These are phyloP conservation scores for Orthosia gracilis DNA, from an alignment of 2,888 invertebrate species.

Conservation along the genomic window DNA sequence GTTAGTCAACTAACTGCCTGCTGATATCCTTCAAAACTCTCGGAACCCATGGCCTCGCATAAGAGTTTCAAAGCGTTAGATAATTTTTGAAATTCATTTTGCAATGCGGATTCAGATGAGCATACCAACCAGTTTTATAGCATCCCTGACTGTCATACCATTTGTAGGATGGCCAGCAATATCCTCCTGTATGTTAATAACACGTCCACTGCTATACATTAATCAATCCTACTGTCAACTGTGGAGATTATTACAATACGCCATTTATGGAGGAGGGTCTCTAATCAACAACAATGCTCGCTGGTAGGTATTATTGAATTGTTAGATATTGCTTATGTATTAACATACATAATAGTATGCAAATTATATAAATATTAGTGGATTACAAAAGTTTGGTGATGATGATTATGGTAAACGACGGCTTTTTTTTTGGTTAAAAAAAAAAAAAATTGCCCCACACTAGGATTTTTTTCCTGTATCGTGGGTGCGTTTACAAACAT, in stretches of 20 bases:
- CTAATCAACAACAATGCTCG: slow-evolving; percentile 2
- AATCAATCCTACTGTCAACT: slow-evolving; percentile 48
- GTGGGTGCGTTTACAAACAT: no score
- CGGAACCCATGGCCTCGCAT: no score
- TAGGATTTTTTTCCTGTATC: no score
- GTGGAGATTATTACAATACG: slow-evolving; percentile 45
- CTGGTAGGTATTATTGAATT: slow-evolving; percentile 8
- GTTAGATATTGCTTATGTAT: background rate
- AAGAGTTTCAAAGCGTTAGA: no score
- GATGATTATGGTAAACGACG: no score
- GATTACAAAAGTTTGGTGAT: background rate
- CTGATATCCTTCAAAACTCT: no score
- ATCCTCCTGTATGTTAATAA: slow-evolving; percentile 19
- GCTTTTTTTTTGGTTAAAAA: no score
- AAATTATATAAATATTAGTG: background rate
- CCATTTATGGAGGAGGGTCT: slow-evolving; percentile 19
- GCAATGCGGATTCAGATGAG: background rate
- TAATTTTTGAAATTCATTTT: background rate
- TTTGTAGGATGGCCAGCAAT: slow-evolving; percentile 5
- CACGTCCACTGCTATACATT: slow-evolving; percentile 24
- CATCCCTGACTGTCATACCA: slow-evolving; percentile 16
- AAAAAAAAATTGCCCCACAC: no score
- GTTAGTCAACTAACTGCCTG: no score
- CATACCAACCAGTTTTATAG: background rate
- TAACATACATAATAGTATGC: background rate